Conservation (phyloP, 37 sponge, comb jelly and placozoan genomes). For the Haliclona indistincta region DNA sequence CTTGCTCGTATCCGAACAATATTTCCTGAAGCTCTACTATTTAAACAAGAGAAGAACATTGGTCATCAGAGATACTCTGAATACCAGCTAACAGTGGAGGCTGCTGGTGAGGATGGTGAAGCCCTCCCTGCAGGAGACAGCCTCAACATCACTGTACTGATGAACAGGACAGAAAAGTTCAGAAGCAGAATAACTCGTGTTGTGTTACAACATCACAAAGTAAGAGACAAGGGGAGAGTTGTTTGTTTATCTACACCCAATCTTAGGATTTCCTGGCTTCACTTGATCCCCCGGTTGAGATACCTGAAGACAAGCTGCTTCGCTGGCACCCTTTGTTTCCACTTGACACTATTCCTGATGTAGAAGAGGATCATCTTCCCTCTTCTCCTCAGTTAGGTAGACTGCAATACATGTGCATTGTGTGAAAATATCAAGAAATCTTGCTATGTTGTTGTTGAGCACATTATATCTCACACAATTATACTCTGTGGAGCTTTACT, state of each 20-base stretch:
- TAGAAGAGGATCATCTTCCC: constrained; percentile 62
- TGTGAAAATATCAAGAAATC: no score
- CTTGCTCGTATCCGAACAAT: constrained; percentile 75
- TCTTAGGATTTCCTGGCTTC: constrained; percentile 39
- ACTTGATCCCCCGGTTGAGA: constrained; percentile 39
- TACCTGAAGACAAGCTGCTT: constrained; percentile 54
- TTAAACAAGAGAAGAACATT: constrained; percentile 67
- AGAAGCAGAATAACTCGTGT: constrained; percentile 11
- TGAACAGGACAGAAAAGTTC: constrained; percentile 54
- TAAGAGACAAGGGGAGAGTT: no score
- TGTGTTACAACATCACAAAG: constrained; percentile 55
- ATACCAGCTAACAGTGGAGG: constrained; percentile 78
- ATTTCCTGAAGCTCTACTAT: constrained; percentile 59
- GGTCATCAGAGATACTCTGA: constrained; percentile 28
- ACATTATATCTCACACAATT: no score
- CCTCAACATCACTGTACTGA: constrained; percentile 23
- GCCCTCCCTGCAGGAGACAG: neutral
- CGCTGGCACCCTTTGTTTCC: constrained; percentile 77
- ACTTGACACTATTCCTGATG: constrained; percentile 67
- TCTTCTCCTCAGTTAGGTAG: no score
- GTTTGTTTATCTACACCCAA: neutral
- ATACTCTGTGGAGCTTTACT: no score
- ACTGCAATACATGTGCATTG: no score
- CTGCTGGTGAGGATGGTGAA: constrained; percentile 8
- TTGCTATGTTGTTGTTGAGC: no score